Evolutionary conservation across 1,140 invertebrate genomes (phyloP), one percentile per base, ranked within the genome.

Genomic region (Bradynema listronoti): DNA sequence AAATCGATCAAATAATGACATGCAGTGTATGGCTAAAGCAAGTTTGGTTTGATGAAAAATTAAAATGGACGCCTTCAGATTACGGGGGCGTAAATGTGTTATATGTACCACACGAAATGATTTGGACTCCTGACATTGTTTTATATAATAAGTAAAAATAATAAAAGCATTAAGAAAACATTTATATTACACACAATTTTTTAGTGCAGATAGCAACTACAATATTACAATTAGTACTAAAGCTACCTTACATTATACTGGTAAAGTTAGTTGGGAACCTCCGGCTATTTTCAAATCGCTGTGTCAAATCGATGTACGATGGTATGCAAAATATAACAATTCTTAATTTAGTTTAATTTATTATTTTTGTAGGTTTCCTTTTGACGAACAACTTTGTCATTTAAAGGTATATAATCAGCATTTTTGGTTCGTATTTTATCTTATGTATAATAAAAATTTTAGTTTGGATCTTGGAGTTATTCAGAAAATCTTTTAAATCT

Each of bases 251-350:
- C 73, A 82, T 78, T 86, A 91, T 79, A 91, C 90, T 78, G 94
- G 94, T n/a, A 24, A 87, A 82, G 91, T 96, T 29, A 83, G 87
- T 24, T 97, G 92, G 92, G 94, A 94, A 78, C 92, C 92, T 32
- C 91, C 91, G 47, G 93, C 93, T 5, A 95, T 98, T 77, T 97
- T 94, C 79, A 97, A 97, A 80, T 93, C 90, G 6, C 93, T 91
- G 1, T 98, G 94, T 53, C 72, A 75, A 60, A 93, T 95, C 68
- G 88, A 95, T 81, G 90, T 95, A 0, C 84, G 88, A 43, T 93
- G 92, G 72, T 59, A 22, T 57, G 47, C 6, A 36, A 14, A 19
- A 56, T 56, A 24, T 14, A 22, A 32, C 7, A n/a, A n/a, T n/a
- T 16, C 43, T 3, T 3, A 55, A 16, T 1, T 39, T 39, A 24